phyloP scores from a whole-genome alignment of 1,140 invertebrate genomes.

The Bombus vancouverensis region DNA sequence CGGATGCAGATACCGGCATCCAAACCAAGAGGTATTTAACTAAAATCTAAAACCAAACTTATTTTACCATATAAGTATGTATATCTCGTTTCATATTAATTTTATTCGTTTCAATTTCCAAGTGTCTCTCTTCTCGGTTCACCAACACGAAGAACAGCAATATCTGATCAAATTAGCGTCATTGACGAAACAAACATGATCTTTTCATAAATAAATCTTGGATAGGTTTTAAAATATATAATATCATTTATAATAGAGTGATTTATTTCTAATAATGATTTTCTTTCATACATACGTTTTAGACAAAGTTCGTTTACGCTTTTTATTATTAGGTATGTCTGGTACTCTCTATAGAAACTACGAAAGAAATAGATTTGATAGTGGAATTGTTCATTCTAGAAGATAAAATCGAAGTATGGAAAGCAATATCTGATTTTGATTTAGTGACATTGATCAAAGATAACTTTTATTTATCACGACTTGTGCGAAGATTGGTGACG shows the following conservation, averaged over 20 bases:
- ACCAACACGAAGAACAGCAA: neutral
- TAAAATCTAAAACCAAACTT: neutral
- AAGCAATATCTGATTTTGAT: constrained; percentile 7
- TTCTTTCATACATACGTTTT: no score
- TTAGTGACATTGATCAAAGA: constrained; percentile 26
- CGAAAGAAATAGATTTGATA: neutral
- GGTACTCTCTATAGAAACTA: neutral
- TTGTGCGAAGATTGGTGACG: constrained; percentile 21
- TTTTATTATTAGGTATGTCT: no score
- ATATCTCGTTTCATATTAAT: neutral
- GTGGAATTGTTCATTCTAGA: neutral
- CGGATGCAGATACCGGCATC: constrained; percentile 63
- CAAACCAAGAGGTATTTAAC: constrained; percentile 69
- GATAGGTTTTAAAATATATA: neutral
- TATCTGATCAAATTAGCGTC: neutral
- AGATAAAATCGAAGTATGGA: neutral
- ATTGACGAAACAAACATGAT: neutral
- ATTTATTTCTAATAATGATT: no score
- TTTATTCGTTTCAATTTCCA: neutral
- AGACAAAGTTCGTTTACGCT: no score
- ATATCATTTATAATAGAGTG: no score
- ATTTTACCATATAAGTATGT: neutral
- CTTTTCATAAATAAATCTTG: neutral
- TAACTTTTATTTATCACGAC: constrained; percentile 33
- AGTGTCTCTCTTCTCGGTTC: neutral